Base-by-base conservation (phyloP, 2,113 vertebrate genomes). In the Odocoileus hemionus region DNA sequence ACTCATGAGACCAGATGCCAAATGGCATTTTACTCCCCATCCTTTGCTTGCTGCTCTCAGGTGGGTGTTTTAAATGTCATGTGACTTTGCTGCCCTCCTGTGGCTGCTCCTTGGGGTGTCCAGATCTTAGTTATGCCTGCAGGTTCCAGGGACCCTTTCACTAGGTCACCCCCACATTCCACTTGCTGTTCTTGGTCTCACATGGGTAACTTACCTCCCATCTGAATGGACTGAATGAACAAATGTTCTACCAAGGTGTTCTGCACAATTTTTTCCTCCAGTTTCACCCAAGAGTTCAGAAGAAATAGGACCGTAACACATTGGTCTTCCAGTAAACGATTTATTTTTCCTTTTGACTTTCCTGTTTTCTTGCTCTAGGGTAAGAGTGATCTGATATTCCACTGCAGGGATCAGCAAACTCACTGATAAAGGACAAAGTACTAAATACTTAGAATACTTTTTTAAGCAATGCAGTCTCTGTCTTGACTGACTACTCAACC, bases 71-170 rank as follows among this genome's bases (percentile, higher is more conserved):
- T 80, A 16, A 93, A 74, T 89, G 96, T 43, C 97, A 98, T 97
- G 97, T 97, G 97, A 97, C 96, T 97, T 98, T 98, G 97, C 98
- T 98, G 98, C 98, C 97, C 97, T 95, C 98, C 97, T 97, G 97
- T 98, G 98, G 98, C 97, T 97, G 89, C 93, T 98, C 67, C 94
- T 93, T 84, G 86, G 97, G 98, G 97, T 96, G 80, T 57, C 45
- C 45, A n/a, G 61, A 57, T 79, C 64, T 86, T 58, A 47, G 36
- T 85, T 93, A 54, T 36, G 76, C 60, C 50, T 64, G 0, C 23
- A 55, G 87, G 76, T 54, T 88, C 91, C 10, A 54, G 50, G 17
- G 80, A 82, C 87, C 61, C 74, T 94, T 95, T 64, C 26, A 28
- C 0, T 39, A 43, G 17, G 80, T n/a, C 55, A 89, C 6, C 3